phyloP scores from a whole-genome alignment of 2,797 vertebrate genomes.

The Crenichthys baileyi region DNA sequence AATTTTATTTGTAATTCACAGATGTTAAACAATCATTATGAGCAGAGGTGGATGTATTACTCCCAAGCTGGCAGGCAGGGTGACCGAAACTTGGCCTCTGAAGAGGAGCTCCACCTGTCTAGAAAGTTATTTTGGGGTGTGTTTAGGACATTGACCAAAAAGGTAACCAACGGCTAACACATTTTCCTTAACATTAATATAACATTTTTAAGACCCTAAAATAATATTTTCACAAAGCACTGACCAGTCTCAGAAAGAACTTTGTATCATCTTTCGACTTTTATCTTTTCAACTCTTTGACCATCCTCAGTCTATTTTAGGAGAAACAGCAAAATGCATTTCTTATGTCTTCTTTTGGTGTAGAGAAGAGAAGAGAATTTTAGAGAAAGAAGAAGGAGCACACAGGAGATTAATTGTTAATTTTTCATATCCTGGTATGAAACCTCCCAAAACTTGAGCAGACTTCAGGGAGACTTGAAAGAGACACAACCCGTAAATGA shows the following conservation, averaged over 20 bases:
- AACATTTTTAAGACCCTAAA: background rate
- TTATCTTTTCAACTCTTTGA: background rate
- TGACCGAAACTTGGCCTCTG: slow-evolving; percentile 84
- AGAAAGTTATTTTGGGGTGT: slow-evolving; percentile 94
- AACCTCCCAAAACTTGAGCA: slow-evolving; percentile 8
- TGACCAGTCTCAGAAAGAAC: background rate
- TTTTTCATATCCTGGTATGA: slow-evolving; percentile 41
- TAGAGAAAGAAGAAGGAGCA: slow-evolving; percentile 16
- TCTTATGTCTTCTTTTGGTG: slow-evolving; percentile 17
- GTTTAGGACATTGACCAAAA: slow-evolving; percentile 89
- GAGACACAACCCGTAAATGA: slow-evolving; percentile 24
- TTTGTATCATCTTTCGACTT: background rate
- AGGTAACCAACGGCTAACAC: slow-evolving; percentile 74
- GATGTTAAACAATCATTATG: slow-evolving; percentile 92
- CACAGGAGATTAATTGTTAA: slow-evolving; percentile 20
- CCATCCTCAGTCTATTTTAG: slow-evolving; percentile 6
- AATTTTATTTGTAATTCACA: slow-evolving; percentile 49
- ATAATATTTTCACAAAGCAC: slow-evolving; percentile 7
- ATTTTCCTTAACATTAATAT: background rate
- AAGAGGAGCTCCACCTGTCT: slow-evolving; percentile 91
- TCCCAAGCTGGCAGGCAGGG: slow-evolving; percentile 82
- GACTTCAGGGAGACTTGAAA: slow-evolving; percentile 14
- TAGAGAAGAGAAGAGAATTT: background rate
- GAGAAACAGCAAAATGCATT: slow-evolving; percentile 9
- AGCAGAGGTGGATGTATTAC: slow-evolving; percentile 93